phyloP scores from a whole-genome alignment of 2,113 vertebrate species.

The Athene noctua region DNA sequence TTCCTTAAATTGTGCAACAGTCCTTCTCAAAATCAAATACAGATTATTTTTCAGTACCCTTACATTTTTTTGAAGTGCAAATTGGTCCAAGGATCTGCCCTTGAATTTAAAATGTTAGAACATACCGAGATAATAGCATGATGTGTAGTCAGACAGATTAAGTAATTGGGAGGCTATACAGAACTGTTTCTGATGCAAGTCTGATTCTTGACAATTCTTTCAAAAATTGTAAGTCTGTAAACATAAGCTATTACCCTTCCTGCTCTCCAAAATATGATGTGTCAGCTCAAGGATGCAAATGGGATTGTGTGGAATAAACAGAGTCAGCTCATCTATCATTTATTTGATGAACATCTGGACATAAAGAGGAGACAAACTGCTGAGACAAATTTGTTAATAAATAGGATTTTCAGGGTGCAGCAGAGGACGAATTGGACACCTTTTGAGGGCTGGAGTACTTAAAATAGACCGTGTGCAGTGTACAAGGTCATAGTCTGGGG shows the following conservation, averaged over 20 bases:
- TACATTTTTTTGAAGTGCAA: neutral
- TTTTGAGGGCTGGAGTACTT: neutral
- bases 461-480: neutral
- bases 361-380: neutral
- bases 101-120: neutral
- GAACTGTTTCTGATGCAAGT: neutral
- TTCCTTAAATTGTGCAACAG: neutral
- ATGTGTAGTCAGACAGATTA: neutral
- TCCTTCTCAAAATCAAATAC: neutral
- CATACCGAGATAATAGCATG: neutral
- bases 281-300: neutral
- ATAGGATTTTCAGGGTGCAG: neutral
- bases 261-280: neutral
- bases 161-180: neutral
- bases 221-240: neutral
- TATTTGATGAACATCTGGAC: slow-evolving; percentile 21
- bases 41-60: neutral
- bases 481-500: neutral
- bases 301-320: neutral
- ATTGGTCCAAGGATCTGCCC: neutral
- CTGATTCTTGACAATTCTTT: slow-evolving; percentile 1
- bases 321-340: neutral
- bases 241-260: neutral
- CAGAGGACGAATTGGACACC: neutral
- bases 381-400: neutral